A percentile compares a stretch with the other conserved stretches of the same genome.
phyloP scores from a whole-genome alignment of 1,140 invertebrate species.

The Anastatus disparis region DNA sequence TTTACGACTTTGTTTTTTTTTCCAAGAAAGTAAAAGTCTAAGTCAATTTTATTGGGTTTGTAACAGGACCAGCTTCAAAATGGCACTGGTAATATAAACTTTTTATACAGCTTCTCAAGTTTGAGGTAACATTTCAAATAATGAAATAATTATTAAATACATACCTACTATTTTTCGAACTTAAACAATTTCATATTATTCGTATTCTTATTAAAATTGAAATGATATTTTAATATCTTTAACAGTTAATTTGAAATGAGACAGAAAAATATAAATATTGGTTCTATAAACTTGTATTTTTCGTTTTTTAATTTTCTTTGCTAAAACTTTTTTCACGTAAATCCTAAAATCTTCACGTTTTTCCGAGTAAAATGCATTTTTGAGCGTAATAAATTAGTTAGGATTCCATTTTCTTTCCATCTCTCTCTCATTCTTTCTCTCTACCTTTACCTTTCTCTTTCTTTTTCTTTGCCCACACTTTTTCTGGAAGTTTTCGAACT shows the following conservation, averaged over 20 bases:
- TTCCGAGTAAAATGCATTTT: slow-evolving; percentile 12
- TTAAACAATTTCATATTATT: slow-evolving; percentile 4
- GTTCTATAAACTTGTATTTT: no score
- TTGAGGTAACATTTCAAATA: slow-evolving; percentile 32
- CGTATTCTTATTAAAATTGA: slow-evolving; percentile 4
- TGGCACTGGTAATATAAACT: slow-evolving; percentile 34
- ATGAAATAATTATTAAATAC: neutral
- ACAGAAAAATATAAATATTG: neutral
- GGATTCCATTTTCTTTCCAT: neutral
- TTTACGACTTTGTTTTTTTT: neutral
- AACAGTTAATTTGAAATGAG: neutral
- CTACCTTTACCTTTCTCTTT: neutral
- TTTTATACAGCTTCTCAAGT: slow-evolving; percentile 12
- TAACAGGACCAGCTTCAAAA: slow-evolving; percentile 21
- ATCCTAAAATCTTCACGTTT: neutral
- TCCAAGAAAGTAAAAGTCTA: neutral
- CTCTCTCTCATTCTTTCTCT: neutral
- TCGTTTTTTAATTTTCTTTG: no score
- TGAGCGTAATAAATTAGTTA: slow-evolving; percentile 5
- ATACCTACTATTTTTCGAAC: slow-evolving; percentile 1
- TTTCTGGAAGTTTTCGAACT: neutral
- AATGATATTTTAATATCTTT: neutral
- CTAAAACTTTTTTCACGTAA: neutral
- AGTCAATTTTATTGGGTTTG: neutral
- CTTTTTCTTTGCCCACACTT: neutral